A percentile compares a stretch with the other conserved stretches of the same genome.
Evolutionary conservation across 2,113 vertebrate genomes (phyloP).

Genomic region (Macaca nemestrina): DNA sequence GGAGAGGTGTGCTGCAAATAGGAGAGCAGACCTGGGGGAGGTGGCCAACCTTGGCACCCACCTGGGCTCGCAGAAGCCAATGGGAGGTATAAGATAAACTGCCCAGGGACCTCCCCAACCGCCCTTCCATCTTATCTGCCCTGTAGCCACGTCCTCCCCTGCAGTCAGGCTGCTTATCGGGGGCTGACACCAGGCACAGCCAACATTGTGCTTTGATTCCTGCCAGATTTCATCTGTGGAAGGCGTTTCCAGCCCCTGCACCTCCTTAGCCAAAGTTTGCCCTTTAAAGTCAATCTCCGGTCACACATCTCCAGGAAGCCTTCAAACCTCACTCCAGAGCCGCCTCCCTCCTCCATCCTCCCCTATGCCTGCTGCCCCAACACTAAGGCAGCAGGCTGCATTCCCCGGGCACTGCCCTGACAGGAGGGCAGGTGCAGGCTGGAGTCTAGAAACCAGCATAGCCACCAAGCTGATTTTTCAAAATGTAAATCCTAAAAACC

Average conservation of each 20-base stretch:
- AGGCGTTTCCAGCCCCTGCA: neutral
- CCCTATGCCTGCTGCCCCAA: no score
- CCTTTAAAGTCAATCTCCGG: neutral
- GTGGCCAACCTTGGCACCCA: neutral
- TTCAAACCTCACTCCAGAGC: neutral
- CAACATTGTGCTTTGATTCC: neutral
- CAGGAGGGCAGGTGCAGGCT: neutral
- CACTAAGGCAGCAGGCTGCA: neutral
- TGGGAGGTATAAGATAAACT: neutral
- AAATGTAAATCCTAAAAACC: neutral
- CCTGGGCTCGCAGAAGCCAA: neutral
- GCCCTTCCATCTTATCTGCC: neutral
- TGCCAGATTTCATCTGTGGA: neutral
- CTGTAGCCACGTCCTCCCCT: neutral
- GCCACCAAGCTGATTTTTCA: neutral
- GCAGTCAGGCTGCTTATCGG: neutral
- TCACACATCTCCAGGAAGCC: neutral
- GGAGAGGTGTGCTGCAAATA: neutral
- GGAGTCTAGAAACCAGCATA: neutral
- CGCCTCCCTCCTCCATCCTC: neutral
- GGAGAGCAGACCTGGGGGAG: neutral
- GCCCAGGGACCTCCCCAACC: no score
- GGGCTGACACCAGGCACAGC: neutral
- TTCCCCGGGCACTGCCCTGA: accelerated
- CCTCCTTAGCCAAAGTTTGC: neutral